Conservation (phyloP, 1,140 invertebrate genomes). For the Pseudobourletiella spinata region DNA sequence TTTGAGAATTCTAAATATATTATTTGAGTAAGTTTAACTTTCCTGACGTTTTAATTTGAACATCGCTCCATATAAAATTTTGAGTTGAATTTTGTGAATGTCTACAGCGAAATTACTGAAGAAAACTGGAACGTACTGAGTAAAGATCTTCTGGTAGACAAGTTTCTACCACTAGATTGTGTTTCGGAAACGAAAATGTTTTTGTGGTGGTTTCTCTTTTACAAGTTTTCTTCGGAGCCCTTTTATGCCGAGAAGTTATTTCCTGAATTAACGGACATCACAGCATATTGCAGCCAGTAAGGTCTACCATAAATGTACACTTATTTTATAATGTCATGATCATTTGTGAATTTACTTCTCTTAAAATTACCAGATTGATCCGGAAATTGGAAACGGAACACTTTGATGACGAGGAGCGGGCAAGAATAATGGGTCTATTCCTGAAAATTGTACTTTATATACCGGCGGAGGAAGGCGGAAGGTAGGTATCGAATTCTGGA, state of each 20-base stretch:
- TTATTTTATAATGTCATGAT: background rate
- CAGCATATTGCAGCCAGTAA: background rate
- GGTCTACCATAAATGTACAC: background rate
- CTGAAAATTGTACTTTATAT: background rate
- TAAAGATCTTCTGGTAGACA: background rate
- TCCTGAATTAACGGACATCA: background rate
- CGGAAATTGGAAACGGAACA: background rate
- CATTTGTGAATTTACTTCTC: background rate
- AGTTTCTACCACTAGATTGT: background rate
- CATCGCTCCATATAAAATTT: too few species aligned
- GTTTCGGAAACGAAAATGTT: background rate
- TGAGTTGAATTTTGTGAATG: background rate
- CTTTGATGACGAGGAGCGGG: background rate
- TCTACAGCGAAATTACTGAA: background rate
- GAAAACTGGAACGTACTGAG: background rate
- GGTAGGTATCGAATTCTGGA: background rate
- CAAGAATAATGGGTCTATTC: background rate
- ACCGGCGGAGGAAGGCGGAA: background rate
- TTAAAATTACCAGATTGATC: background rate
- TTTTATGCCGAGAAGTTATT: background rate
- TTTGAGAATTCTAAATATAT: background rate
- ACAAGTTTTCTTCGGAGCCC: background rate
- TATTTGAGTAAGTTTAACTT: conserved; percentile 5
- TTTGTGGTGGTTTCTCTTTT: conserved; percentile 4
- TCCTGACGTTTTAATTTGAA: too few species aligned